A percentile compares a stretch with the other conserved stretches of the same genome.
Evolutionary conservation across 2,797 vertebrate species (phyloP).

Genomic region (Gallirallus australis): DNA sequence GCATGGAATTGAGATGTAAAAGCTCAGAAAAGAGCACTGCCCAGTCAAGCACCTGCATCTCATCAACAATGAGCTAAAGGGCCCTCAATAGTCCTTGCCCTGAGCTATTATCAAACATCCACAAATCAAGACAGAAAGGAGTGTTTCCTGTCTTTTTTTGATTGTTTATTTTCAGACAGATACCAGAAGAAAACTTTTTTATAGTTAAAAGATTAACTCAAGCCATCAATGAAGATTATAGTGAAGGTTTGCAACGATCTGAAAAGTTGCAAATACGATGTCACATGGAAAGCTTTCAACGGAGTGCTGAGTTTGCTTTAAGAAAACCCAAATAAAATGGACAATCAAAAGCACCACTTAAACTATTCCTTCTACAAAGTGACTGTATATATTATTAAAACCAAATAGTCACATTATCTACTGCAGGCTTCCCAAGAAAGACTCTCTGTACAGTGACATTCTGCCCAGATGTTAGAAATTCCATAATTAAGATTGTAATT

Average conservation of each 20-base stretch:
- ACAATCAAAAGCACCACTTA: accelerated
- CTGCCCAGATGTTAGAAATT: neutral
- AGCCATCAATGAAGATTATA: neutral
- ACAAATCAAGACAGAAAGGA: neutral
- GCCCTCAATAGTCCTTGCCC: neutral
- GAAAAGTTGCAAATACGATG: neutral
- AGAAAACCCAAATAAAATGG: neutral
- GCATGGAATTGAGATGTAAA: neutral
- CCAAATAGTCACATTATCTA: neutral
- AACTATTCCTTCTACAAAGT: neutral
- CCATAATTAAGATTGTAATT: neutral
- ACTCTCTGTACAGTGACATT: neutral
- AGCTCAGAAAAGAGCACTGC: neutral
- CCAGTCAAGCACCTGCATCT: accelerated
- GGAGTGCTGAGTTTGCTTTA: neutral
- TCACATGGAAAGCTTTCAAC: neutral
- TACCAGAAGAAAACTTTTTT: neutral
- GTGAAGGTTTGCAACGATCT: neutral
- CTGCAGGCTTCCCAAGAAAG: neutral
- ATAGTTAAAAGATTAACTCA: neutral
- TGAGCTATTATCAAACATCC: neutral
- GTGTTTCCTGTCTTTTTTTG: neutral
- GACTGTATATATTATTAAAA: neutral
- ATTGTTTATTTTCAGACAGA: neutral
- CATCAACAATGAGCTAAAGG: neutral